Evolutionary conservation across 2,113 vertebrate genomes (phyloP).

Genomic region (Triplophysa dalaica): DNA sequence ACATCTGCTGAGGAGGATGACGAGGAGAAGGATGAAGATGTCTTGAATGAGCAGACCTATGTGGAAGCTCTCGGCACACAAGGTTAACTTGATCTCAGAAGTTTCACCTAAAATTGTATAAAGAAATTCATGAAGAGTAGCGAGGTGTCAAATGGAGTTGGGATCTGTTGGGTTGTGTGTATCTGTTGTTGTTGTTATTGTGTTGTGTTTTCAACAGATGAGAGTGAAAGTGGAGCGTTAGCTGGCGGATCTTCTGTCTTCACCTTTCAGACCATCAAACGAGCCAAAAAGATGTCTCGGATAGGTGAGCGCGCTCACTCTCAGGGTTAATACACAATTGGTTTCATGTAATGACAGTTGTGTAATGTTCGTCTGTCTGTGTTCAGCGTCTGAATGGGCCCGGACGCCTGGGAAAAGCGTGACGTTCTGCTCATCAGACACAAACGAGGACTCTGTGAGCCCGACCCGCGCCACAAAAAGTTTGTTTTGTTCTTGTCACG

Average conservation of each 20-base stretch:
- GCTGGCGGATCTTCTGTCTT: conserved; percentile 81
- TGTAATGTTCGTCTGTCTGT: not conserved
- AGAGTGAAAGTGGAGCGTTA: conserved; percentile 60
- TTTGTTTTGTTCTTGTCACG: conserved; percentile 66
- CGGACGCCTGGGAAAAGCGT: conserved; percentile 78
- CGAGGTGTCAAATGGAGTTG: too few species aligned
- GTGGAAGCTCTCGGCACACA: conserved; percentile 79
- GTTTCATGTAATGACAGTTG: too few species aligned
- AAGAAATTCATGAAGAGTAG: too few species aligned
- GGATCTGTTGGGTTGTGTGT: not conserved
- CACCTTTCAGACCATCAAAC: conserved; percentile 84
- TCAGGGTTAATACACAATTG: not conserved
- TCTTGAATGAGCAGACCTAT: conserved; percentile 81
- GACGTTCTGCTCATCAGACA: conserved; percentile 54
- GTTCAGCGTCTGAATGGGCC: conserved; percentile 84
- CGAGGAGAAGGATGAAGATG: conserved; percentile 67
- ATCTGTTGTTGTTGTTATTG: not conserved
- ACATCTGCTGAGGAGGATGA: conserved; percentile 48
- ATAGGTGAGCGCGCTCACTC: conserved; percentile 73
- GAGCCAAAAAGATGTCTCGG: conserved; percentile 84
- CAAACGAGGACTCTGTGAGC: conserved; percentile 66
- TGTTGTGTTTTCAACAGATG: conserved; percentile 56
- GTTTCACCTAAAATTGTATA: too few species aligned
- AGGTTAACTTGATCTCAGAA: conserved; percentile 69
- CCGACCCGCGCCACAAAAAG: conserved; percentile 72